A percentile compares a stretch with the other conserved stretches of the same genome.
Conservation (phyloP, 2,113 vertebrate genomes). For the Vidua macroura region DNA sequence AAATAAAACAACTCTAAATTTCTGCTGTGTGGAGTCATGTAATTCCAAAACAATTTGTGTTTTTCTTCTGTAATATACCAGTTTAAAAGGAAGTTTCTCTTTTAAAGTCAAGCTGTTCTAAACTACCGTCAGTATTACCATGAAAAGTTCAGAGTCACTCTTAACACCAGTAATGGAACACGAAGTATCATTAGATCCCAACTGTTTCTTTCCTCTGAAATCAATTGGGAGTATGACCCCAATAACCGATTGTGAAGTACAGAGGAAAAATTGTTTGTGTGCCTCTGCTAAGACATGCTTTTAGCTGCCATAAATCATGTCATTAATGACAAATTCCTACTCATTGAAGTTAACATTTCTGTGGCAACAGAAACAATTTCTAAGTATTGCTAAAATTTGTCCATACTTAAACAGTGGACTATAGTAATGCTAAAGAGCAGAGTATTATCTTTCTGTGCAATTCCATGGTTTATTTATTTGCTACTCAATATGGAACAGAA, state of each 20-base stretch:
- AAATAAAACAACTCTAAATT: neutral
- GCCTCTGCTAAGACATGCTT: neutral
- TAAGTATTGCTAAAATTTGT: neutral
- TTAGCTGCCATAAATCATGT: neutral
- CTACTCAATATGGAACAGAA: neutral
- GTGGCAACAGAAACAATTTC: neutral
- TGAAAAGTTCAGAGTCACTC: neutral
- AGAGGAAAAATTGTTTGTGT: neutral
- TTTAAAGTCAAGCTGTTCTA: neutral
- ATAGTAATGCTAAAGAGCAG: neutral
- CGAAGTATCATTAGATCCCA: neutral
- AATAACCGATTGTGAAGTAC: neutral
- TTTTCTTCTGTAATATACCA: neutral
- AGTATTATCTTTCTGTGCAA: neutral
- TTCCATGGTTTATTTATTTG: neutral
- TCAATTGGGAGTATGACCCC: neutral
- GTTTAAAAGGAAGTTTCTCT: neutral
- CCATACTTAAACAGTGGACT: neutral
- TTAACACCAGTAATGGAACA: neutral
- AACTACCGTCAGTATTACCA: neutral
- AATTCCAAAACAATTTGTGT: neutral
- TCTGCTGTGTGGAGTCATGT: neutral
- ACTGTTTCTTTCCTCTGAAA: neutral
- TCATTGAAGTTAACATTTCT: neutral
- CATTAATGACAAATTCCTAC: neutral